Percentiles rank a stretch among this genome's conserved stretches.
phyloP scores from a whole-genome alignment of 2,113 vertebrate species.

The Hiodon alosoides region DNA sequence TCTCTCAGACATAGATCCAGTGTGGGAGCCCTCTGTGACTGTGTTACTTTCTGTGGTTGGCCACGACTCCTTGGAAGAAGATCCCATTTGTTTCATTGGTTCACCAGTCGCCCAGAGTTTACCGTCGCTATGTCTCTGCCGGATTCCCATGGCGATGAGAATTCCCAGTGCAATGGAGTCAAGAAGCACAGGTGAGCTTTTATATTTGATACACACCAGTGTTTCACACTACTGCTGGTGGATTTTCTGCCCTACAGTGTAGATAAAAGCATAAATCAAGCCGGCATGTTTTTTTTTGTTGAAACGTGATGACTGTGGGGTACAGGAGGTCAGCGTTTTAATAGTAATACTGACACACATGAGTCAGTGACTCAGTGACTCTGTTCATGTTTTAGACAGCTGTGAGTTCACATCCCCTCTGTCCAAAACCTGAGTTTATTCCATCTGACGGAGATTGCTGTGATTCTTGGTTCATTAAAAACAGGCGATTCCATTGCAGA shows the following conservation, averaged over 20 bases:
- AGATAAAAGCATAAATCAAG: too few relatives aligned
- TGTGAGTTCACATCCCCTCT: background rate
- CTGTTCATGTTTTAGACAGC: background rate
- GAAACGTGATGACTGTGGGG: too few relatives aligned
- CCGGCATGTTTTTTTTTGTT: too few relatives aligned
- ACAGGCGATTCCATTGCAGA: background rate
- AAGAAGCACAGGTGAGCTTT: conserved; percentile 71
- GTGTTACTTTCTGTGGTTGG: conserved; percentile 62
- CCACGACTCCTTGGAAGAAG: conserved; percentile 48
- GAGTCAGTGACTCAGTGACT: background rate
- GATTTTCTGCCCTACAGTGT: too few relatives aligned
- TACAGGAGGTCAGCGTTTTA: too few relatives aligned
- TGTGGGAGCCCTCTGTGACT: conserved; percentile 68
- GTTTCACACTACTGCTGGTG: background rate
- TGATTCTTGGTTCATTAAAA: background rate
- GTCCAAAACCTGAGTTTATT: background rate
- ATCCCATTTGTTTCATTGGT: conserved; percentile 47
- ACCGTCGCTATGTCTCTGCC: conserved; percentile 52
- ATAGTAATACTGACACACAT: too few relatives aligned
- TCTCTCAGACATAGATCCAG: conserved; percentile 62
- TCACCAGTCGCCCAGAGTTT: conserved; percentile 28
- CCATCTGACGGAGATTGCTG: background rate
- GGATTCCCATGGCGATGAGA: conserved; percentile 58
- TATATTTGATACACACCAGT: background rate
- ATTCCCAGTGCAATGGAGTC: conserved; percentile 66